Conservation (phyloP, 2,888 invertebrate species). For the Pyrochroa serraticornis region DNA sequence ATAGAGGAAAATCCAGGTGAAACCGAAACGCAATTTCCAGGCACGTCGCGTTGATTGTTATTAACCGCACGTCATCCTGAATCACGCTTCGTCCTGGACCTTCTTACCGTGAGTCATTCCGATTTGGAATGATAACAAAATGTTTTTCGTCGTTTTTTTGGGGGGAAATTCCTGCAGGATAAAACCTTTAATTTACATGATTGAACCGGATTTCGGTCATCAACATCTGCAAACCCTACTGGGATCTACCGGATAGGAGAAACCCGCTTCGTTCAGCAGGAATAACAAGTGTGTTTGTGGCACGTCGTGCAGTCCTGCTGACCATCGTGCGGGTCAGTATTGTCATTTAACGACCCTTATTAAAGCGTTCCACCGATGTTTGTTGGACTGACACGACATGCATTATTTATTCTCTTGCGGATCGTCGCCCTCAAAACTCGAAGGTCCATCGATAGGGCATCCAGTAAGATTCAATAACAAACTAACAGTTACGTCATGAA, state of each 20-base stretch:
- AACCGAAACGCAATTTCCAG: too few species aligned
- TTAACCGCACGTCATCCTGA: too few species aligned
- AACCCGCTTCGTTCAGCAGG: conserved; percentile 17
- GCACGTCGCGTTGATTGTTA: too few species aligned
- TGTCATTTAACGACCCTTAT: conserved; percentile 23
- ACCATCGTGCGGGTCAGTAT: conserved; percentile 15
- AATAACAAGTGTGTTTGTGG: conserved; percentile 2
- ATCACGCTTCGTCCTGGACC: too few species aligned
- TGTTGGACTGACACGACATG: conserved; percentile 19
- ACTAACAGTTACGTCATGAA: too few species aligned
- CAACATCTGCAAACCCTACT: conserved; percentile 11
- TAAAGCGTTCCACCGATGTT: conserved; percentile 18
- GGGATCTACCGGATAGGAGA: conserved; percentile 9
- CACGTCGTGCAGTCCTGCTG: conserved; percentile 5
- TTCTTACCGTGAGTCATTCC: too few species aligned
- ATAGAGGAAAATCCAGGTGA: too few species aligned
- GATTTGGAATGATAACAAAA: too few species aligned
- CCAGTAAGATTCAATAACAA: too few species aligned
- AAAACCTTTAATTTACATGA: conserved; percentile 14
- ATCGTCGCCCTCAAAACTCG: too few species aligned
- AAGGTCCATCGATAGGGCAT: too few species aligned
- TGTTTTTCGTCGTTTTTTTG: too few species aligned
- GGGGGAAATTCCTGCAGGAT: not conserved
- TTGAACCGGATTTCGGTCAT: conserved; percentile 3
- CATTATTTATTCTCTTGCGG: conserved; percentile 9